phyloP scores from a whole-genome alignment of 2,888 invertebrate species.

The Drosophila pullipes region DNA sequence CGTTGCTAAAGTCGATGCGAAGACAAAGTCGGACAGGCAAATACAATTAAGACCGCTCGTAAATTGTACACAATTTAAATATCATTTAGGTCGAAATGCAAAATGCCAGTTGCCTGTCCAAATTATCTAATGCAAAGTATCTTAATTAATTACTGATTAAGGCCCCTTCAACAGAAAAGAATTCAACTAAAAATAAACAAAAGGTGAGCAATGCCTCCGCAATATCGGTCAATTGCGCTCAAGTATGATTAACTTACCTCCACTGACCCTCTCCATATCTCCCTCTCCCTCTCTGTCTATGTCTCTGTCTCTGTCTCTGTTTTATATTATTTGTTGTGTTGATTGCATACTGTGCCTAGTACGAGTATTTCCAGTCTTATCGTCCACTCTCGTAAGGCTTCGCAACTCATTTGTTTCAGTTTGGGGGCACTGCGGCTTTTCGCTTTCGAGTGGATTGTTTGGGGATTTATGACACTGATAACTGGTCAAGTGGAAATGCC shows the following conservation, averaged over 20 bases:
- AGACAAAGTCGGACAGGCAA: conserved; percentile 72
- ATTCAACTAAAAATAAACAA: neutral
- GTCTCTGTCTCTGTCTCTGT: neutral
- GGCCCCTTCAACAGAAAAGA: conserved; percentile 16
- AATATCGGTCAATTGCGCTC: conserved; percentile 77
- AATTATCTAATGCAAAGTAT: conserved; percentile 71
- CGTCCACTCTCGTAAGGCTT: conserved; percentile 51
- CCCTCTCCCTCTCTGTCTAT: neutral
- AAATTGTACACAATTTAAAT: conserved; percentile 64
- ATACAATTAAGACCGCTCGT: conserved; percentile 74
- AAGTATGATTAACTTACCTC: conserved; percentile 67
- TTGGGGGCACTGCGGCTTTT: conserved; percentile 52
- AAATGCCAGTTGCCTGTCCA: conserved; percentile 53
- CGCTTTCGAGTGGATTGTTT: conserved; percentile 71
- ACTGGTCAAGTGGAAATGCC: conserved; percentile 72
- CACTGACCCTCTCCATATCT: neutral
- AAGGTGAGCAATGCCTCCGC: conserved; percentile 52
- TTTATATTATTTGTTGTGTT: neutral
- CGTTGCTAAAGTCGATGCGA: conserved; percentile 23
- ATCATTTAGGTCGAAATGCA: conserved; percentile 40
- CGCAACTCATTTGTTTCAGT: conserved; percentile 72
- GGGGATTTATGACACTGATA: conserved; percentile 76
- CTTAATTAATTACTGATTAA: conserved; percentile 79
- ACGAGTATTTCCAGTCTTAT: conserved; percentile 56
- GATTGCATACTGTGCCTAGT: conserved; percentile 13